phyloP scores from a whole-genome alignment of 2,888 invertebrate species.

The Acrobasis suavella region DNA sequence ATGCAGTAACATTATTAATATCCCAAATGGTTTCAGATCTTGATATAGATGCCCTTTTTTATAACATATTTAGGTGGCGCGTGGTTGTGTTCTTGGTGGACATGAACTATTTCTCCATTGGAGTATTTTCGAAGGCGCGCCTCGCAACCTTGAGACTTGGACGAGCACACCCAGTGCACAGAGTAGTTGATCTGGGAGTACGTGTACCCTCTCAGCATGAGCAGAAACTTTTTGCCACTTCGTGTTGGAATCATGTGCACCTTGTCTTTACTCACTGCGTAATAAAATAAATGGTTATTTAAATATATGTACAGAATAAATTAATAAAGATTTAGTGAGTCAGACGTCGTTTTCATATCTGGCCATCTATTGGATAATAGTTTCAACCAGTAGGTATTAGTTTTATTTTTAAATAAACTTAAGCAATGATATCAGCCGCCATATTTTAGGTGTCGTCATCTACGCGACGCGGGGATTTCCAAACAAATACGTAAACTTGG shows the following conservation, averaged over 20 bases:
- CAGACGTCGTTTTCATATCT: no score
- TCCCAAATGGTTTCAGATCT: not conserved
- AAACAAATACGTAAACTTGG: no score
- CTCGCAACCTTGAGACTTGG: conserved; percentile 12
- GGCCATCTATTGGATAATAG: no score
- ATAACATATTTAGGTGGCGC: conserved; percentile 1
- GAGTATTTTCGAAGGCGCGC: conserved; percentile 3
- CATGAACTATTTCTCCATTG: conserved; percentile 7
- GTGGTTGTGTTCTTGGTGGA: conserved; percentile 5
- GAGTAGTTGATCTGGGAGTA: conserved; percentile 51
- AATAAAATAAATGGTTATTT: conserved; percentile 14
- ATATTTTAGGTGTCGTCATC: no score
- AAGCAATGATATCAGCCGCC: no score
- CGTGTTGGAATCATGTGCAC: conserved; percentile 44
- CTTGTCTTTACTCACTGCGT: conserved; percentile 38
- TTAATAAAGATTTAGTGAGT: no score
- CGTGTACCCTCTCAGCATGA: conserved; percentile 49
- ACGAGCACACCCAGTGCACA: conserved; percentile 48
- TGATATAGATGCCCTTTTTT: not conserved
- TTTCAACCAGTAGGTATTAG: no score
- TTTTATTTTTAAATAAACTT: no score
- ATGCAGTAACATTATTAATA: no score
- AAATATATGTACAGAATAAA: no score
- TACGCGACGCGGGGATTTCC: no score
- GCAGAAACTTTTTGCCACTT: conserved; percentile 42